Conservation (phyloP, 2,888 invertebrate species). For the Cybosia mesomella region DNA sequence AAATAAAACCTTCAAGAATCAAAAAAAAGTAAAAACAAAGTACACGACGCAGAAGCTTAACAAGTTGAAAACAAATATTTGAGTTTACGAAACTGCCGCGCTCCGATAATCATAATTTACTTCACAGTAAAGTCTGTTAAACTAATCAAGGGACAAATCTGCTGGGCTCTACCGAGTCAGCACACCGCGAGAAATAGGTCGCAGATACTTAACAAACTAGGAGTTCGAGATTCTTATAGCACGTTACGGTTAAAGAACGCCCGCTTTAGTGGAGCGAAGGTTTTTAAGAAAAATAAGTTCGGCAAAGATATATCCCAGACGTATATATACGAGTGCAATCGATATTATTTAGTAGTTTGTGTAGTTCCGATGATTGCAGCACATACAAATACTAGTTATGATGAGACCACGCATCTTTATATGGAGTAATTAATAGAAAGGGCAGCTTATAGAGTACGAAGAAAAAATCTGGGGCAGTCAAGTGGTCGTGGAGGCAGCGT, state of each 20-base stretch:
- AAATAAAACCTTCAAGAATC: not conserved
- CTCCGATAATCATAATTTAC: conserved; percentile 32
- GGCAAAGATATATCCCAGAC: not conserved
- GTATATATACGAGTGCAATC: too few relatives aligned
- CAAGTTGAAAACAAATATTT: conserved; percentile 33
- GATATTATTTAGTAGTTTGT: not conserved
- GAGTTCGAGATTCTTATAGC: conserved; percentile 44
- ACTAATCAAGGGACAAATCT: conserved; percentile 49
- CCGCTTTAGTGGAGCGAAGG: not conserved
- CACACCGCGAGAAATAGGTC: conserved; percentile 63
- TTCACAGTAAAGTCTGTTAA: conserved; percentile 39
- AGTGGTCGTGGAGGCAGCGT: conserved; percentile 54
- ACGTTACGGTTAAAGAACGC: conserved; percentile 55
- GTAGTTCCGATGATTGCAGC: conserved; percentile 16
- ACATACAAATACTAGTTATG: conserved; percentile 14
- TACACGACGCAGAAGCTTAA: conserved; percentile 23
- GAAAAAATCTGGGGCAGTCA: conserved; percentile 62
- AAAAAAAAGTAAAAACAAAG: conserved; percentile 29
- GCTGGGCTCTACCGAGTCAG: conserved; percentile 40
- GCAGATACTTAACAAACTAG: conserved; percentile 57
- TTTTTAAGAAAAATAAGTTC: not conserved
- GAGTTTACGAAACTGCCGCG: conserved; percentile 17
- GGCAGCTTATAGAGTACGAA: conserved; percentile 49
- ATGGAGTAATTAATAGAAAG: conserved; percentile 45
- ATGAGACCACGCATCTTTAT: conserved; percentile 24